These are phyloP conservation scores for Tetragonisca angustula DNA, from an alignment of 2,888 invertebrate genomes.

Conservation along the genomic window DNA sequence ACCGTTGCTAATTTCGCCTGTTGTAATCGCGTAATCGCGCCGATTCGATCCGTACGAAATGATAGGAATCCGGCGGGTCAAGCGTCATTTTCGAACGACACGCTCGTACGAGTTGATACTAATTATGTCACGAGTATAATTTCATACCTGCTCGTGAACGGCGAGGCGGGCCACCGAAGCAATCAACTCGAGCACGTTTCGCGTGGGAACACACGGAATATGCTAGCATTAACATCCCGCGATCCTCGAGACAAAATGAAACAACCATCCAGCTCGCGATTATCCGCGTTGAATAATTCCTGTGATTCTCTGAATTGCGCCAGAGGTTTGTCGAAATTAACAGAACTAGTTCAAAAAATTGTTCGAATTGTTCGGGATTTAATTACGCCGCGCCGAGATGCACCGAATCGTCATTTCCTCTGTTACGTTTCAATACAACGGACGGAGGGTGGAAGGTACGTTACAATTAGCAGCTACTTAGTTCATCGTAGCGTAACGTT, in stretches of 20 bases:
- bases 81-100: conserved; percentile 33
- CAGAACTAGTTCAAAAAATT: not conserved
- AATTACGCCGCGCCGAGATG: not conserved
- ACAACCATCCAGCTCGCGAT: too few relatives aligned
- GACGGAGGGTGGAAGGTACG: not conserved
- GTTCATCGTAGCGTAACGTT: not conserved
- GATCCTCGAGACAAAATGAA: not conserved
- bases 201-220: conserved; percentile 23
- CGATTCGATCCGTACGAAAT: conserved; percentile 20
- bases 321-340: not conserved
- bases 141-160: conserved; percentile 32
- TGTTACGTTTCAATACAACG: not conserved
- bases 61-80: conserved; percentile 28
- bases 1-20: conserved; percentile 18
- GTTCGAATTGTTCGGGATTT: not conserved
- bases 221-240: not conserved
- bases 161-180: not conserved
- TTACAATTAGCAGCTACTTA: not conserved
- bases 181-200: conserved; percentile 22
- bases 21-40: conserved; percentile 11
- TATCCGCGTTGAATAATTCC: not conserved
- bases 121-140: conserved; percentile 44
- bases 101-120: conserved; percentile 26
- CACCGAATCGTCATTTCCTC: not conserved
- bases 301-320: too few relatives aligned